phyloP scores from a whole-genome alignment of 2,113 vertebrate genomes.

The Psephotus haematonotus region DNA sequence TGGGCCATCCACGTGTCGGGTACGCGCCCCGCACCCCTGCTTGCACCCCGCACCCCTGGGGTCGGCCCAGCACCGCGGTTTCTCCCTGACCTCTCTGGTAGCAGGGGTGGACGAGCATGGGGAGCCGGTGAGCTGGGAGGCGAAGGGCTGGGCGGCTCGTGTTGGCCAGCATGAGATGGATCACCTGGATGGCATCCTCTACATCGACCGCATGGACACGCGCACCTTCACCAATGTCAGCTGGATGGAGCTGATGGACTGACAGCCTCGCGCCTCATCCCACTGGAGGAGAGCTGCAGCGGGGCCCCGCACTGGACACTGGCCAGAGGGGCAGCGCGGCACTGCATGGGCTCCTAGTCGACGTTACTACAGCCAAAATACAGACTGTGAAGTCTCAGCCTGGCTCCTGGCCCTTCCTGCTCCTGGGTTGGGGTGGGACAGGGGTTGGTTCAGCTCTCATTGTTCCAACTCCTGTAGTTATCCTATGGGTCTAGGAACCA shows the following conservation, averaged over 20 bases:
- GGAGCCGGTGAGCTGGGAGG: conserved; percentile 80
- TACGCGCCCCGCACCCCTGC: background rate
- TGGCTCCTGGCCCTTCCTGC: background rate
- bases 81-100: background rate
- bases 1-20: background rate
- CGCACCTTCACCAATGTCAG: conserved; percentile 85
- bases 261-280: accelerated
- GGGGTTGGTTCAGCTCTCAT: background rate
- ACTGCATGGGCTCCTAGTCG: background rate
- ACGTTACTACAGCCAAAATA: background rate
- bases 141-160: conserved; percentile 85
- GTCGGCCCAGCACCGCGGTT: no score
- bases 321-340: accelerated
- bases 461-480: background rate
- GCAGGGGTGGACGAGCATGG: conserved; percentile 84
- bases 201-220: conserved; percentile 91
- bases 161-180: conserved; percentile 95
- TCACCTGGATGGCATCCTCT: conserved; percentile 89
- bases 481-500: no score
- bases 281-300: background rate
- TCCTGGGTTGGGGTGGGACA: background rate
- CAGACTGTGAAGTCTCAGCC: background rate
- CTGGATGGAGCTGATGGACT: conserved; percentile 86
- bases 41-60: no score
- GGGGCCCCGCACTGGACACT: accelerated